Base-by-base conservation (phyloP, 2,888 invertebrate genomes). In the Galerucella pusilla region DNA sequence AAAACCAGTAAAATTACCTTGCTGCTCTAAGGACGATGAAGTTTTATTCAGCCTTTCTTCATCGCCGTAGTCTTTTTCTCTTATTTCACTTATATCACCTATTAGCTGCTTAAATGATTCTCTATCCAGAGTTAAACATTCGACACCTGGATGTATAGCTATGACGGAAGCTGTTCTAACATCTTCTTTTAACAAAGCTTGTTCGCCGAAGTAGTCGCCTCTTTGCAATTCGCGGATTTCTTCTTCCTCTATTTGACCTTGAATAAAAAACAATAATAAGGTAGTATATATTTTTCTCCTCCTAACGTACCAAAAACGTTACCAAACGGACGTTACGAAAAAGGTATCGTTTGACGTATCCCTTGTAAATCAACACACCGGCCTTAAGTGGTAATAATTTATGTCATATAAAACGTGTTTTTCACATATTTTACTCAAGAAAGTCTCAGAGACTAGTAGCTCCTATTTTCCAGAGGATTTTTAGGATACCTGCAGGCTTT, bases 61-160 rank as follows among this genome's bases (percentile, higher is more conserved):
- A 83, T 94, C 94, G 0, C 93, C 93, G 82, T 95, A 94, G 80
- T 93, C 92, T 83, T 92, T 93, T 81, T 93, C 92, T 83, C 92
- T 91, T 10, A 95, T 88, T 84, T 94, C 94, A 76, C 92, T 92
- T 66, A 95, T 87, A 85, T 94, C 93, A 0, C 94, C 94, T 79
- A 95, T 94, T 20, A 95, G 88, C 76, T 94, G 92, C 73, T 92
- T 92, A 85, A 95, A 95, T 0, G 91, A 91, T 86, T 93, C 92
- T 83, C 92, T 87, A 82, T 93, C 92, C 16, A 93, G 86, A 0
- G 92, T 92, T 25, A 93, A 87, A 82, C 93, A 93, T 90, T 93
- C 85, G 82, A 93, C 87, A 84, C 93, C 87, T 84, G 92, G 85
- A 85, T 89, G 88, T 80, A 91, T 85, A 0, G 93, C 93, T 59